Percentiles rank a stretch among this genome's conserved stretches.
These are phyloP conservation scores for Bibio marci DNA, from an alignment of 2,888 invertebrate species.

Conservation along the genomic window DNA sequence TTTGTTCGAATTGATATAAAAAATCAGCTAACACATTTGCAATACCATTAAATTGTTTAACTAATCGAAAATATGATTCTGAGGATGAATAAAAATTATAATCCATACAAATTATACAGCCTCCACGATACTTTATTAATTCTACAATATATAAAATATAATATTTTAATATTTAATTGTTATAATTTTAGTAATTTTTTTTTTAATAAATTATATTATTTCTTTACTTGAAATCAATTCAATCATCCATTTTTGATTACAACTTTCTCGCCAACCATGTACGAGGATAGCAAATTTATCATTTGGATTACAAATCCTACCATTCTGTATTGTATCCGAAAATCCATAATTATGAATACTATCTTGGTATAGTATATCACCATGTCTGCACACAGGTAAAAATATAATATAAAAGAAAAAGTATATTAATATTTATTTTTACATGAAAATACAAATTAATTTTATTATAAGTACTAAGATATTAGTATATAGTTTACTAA, in stretches of 20 bases:
- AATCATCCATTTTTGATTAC: constrained; percentile 20
- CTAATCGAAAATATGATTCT: constrained; percentile 20
- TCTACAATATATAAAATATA: constrained; percentile 13
- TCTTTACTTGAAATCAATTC: constrained; percentile 19
- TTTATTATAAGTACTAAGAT: too few species aligned
- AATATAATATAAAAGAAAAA: too few species aligned
- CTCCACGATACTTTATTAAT: constrained; percentile 20
- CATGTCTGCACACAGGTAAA: too few species aligned
- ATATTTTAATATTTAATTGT: background rate
- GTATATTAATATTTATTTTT: too few species aligned
- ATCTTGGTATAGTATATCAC: too few species aligned
- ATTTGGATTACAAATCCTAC: constrained; percentile 15
- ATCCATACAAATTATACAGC: constrained; percentile 25
- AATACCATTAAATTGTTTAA: constrained; percentile 18
- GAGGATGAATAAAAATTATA: constrained; percentile 18
- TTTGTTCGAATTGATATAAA: constrained; percentile 14
- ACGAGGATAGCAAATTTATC: constrained; percentile 24
- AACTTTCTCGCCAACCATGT: constrained; percentile 26
- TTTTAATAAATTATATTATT: background rate
- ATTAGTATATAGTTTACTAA: too few species aligned
- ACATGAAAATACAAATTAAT: too few species aligned
- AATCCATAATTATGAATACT: too few species aligned
- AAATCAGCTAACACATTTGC: constrained; percentile 16
- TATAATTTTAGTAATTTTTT: background rate
- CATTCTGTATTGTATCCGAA: too few species aligned